A percentile compares a stretch with the other conserved stretches of the same genome.
phyloP scores from a whole-genome alignment of 2,797 vertebrate species.

The Sus cebifrons region DNA sequence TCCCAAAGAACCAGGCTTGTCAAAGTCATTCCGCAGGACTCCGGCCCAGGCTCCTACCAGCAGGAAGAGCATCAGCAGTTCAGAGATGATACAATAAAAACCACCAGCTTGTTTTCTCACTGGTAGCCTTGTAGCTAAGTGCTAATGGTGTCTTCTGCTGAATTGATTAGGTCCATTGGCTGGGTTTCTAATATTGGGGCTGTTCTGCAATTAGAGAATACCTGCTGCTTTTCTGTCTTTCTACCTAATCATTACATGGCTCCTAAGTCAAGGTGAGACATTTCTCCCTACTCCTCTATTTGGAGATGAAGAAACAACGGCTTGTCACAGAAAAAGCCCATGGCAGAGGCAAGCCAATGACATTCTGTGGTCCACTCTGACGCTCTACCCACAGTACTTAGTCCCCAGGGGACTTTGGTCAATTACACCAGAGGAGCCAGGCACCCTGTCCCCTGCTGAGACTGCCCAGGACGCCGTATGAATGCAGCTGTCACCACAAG shows the following conservation, averaged over 20 bases:
- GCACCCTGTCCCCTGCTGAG: neutral
- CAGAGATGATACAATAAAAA: conserved; percentile 80
- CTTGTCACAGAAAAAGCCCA: neutral
- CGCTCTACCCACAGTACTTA: neutral
- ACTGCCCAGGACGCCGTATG: neutral
- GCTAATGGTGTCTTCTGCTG: conserved; percentile 72
- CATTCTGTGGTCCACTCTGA: neutral
- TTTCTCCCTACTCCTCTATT: neutral
- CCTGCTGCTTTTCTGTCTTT: conserved; percentile 67
- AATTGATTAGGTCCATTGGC: conserved; percentile 76
- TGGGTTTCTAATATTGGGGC: conserved; percentile 66
- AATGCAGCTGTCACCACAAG: neutral
- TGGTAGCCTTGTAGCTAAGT: conserved; percentile 74
- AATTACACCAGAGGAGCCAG: neutral
- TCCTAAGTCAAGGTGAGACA: conserved; percentile 19
- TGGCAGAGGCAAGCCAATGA: neutral
- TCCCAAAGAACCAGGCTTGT: conserved; percentile 55
- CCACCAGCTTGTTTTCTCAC: conserved; percentile 67
- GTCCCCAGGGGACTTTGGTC: neutral
- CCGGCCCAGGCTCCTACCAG: conserved; percentile 67
- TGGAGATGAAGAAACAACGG: conserved; percentile 45
- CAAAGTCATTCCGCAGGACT: conserved; percentile 77
- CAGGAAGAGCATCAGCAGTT: conserved; percentile 76
- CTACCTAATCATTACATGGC: conserved; percentile 45
- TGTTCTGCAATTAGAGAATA: conserved; percentile 43